phyloP scores from a whole-genome alignment of 2,888 invertebrate species.

The Molanna angustata region DNA sequence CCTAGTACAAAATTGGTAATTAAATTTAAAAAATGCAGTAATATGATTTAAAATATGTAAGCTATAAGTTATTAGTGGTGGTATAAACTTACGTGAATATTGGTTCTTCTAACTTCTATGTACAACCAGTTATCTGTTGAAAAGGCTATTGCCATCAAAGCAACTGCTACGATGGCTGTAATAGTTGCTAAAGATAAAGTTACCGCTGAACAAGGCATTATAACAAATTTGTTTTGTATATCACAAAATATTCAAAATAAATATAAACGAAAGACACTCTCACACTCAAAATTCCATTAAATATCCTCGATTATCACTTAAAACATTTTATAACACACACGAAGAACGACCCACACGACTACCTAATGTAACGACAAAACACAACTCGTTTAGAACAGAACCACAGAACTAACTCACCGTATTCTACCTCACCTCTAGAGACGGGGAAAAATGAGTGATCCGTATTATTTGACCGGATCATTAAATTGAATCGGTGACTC shows the following conservation, averaged over 20 bases:
- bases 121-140: constrained; percentile 97
- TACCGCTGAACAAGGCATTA: constrained; percentile 91
- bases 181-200: constrained; percentile 94
- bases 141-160: constrained; percentile 90
- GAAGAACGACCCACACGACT: constrained; percentile 12
- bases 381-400: constrained; percentile 1
- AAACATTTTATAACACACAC: constrained; percentile 18
- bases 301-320: too few relatives aligned
- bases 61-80: background rate
- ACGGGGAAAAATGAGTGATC: too few relatives aligned
- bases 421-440: too few relatives aligned
- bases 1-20: too few relatives aligned
- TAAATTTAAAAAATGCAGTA: background rate
- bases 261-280: too few relatives aligned
- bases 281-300: too few relatives aligned
- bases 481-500: too few relatives aligned
- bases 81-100: constrained; percentile 75
- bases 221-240: too few relatives aligned
- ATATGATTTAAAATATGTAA: background rate
- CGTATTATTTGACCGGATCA: too few relatives aligned
- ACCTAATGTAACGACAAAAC: constrained; percentile 14
- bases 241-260: too few relatives aligned
- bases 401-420: too few relatives aligned
- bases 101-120: constrained; percentile 85
- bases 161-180: constrained; percentile 91